A percentile compares a stretch with the other conserved stretches of the same genome.
These are phyloP conservation scores for Smittia aterrima DNA, from an alignment of 2,888 invertebrate species.

Conservation along the genomic window DNA sequence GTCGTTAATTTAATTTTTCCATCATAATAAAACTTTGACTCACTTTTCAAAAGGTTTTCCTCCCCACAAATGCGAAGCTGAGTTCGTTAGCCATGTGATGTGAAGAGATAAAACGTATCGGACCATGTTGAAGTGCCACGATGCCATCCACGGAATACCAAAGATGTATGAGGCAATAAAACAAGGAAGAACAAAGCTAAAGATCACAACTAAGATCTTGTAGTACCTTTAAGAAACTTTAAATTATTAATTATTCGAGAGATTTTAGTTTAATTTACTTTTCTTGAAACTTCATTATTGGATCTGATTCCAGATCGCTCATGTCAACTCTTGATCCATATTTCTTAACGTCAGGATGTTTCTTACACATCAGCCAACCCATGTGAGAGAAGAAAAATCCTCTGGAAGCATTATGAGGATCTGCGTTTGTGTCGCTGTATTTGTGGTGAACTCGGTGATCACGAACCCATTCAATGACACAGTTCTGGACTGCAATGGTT, in stretches of 20 bases:
- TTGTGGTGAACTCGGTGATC: conserved; percentile 55
- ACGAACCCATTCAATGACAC: conserved; percentile 62
- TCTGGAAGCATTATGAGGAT: conserved; percentile 17
- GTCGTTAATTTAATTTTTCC: too few relatives aligned
- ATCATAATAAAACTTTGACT: too few relatives aligned
- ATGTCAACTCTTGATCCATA: conserved; percentile 1
- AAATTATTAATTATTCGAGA: conserved; percentile 43
- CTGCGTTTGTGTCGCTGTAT: conserved; percentile 26
- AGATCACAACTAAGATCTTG: conserved; percentile 57
- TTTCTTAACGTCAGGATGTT: conserved; percentile 30
- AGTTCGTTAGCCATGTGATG: conserved; percentile 19
- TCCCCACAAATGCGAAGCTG: neutral
- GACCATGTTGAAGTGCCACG: neutral
- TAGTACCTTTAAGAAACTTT: conserved; percentile 59
- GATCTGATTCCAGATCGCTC: conserved; percentile 16
- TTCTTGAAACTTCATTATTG: conserved; percentile 49
- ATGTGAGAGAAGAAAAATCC: conserved; percentile 33
- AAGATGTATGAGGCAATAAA: neutral
- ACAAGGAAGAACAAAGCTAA: conserved; percentile 48
- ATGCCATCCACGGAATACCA: neutral
- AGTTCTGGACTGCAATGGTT: conserved; percentile 54
- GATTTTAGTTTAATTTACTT: conserved; percentile 54
- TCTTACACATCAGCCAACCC: conserved; percentile 24
- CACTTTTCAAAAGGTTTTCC: conserved; percentile 19
- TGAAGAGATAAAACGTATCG: neutral